Evolutionary conservation across 2,888 invertebrate genomes (phyloP).

Genomic region (Orchesella flavescens): DNA sequence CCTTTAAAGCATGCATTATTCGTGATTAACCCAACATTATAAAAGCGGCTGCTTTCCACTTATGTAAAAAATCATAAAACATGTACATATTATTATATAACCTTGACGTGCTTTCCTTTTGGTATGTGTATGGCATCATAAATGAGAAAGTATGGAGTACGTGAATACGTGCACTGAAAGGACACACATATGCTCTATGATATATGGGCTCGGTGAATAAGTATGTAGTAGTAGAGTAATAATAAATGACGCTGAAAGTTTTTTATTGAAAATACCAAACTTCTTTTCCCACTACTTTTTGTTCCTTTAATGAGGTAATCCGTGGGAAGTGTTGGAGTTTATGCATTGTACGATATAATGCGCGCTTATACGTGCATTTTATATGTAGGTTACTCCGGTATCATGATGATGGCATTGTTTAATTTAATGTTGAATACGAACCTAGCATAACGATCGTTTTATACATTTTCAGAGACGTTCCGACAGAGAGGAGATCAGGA

Average conservation of each 20-base stretch:
- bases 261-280: slow-evolving; percentile 56
- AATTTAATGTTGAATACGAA: neutral
- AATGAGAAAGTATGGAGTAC: neutral
- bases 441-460: neutral
- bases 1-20: slow-evolving; percentile 53
- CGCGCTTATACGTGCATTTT: neutral
- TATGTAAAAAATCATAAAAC: slow-evolving; percentile 7
- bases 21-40: slow-evolving; percentile 16
- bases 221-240: neutral
- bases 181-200: too few species aligned
- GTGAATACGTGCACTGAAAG: neutral
- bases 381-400: neutral
- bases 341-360: neutral
- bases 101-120: slow-evolving; percentile 41
- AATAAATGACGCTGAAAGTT: too few species aligned
- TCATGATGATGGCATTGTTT: neutral
- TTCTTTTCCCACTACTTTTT: slow-evolving; percentile 1
- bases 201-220: slow-evolving; percentile 1
- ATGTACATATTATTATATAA: slow-evolving; percentile 20
- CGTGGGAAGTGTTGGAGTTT: slow-evolving; percentile 8
- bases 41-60: slow-evolving; percentile 9
- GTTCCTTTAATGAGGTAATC: slow-evolving; percentile 24
- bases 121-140: too few species aligned
- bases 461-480: slow-evolving; percentile 82
- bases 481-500: slow-evolving; percentile 93